A percentile compares a stretch with the other conserved stretches of the same genome.
These are phyloP conservation scores for Metellina segmentata DNA, from an alignment of 2,888 invertebrate genomes.

Conservation along the genomic window DNA sequence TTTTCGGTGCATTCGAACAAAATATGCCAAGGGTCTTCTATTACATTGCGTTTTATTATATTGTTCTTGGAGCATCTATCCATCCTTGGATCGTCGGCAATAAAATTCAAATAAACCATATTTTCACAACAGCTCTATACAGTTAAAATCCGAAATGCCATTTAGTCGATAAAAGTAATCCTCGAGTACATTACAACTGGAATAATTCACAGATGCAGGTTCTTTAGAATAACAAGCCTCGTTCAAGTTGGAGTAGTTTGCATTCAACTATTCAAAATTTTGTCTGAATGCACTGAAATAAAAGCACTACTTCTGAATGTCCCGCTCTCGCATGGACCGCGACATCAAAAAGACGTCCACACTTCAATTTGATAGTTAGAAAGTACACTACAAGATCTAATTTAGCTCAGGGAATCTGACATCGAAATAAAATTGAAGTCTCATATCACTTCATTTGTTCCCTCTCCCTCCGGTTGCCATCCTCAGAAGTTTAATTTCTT, in stretches of 20 bases:
- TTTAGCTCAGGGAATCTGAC: constrained; percentile 18
- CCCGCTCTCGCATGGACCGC: background rate
- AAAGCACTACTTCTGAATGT: background rate
- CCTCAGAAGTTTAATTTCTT: constrained; percentile 32
- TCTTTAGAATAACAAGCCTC: background rate
- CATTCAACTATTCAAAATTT: background rate
- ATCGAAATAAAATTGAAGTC: constrained; percentile 24
- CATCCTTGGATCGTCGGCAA: no score
- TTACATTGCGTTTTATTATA: no score
- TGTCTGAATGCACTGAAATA: background rate
- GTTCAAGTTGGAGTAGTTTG: background rate
- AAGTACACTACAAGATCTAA: constrained; percentile 20
- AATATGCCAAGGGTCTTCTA: no score
- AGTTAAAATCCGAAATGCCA: no score
- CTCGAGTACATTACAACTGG: no score
- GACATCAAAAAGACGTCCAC: background rate
- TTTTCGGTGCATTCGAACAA: no score
- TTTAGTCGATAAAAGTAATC: no score
- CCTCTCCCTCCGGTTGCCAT: constrained; percentile 2
- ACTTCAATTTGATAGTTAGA: background rate
- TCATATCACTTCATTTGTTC: constrained; percentile 29
- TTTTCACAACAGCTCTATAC: no score
- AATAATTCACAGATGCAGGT: background rate
- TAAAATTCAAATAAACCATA: no score
- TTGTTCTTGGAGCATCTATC: no score